Conservation (phyloP, 1,140 invertebrate genomes). For the Pogonomyrmex barbatus region DNA sequence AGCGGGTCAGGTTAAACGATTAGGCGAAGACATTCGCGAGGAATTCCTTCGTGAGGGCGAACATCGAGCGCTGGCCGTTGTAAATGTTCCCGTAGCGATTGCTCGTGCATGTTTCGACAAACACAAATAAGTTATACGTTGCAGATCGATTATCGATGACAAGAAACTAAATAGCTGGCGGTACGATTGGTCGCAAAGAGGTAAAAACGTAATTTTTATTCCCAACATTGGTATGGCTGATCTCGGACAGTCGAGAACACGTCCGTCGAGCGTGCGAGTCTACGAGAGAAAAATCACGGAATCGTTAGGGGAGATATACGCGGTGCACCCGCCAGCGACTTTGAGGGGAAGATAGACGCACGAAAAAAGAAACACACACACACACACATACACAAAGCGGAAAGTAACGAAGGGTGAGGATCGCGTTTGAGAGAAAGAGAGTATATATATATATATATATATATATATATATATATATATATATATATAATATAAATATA, state of each 20-base stretch:
- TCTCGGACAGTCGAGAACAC: conserved; percentile 1
- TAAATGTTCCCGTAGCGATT: conserved; percentile 59
- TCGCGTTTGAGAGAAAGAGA: conserved; percentile 66
- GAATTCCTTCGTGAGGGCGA: conserved; percentile 52
- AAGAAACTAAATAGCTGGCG: neutral
- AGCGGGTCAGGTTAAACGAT: neutral
- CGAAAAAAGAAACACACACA: conserved; percentile 54
- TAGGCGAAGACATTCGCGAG: conserved; percentile 29
- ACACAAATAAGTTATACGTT: no score
- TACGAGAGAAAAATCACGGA: conserved; percentile 12
- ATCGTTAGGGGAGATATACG: conserved; percentile 35
- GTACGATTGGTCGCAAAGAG: neutral
- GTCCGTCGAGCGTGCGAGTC: conserved; percentile 34
- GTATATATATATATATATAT: neutral
- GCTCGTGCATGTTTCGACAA: conserved; percentile 19
- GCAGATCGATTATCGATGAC: neutral
- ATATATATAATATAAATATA: neutral
- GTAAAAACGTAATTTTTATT: neutral
- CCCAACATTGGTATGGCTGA: conserved; percentile 1
- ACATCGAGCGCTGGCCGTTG: conserved; percentile 71
- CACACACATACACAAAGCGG: conserved; percentile 54
- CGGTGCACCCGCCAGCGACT: conserved; percentile 79
- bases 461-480: conserved; percentile 31
- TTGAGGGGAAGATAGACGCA: conserved; percentile 80
- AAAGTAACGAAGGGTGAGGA: conserved; percentile 72